A percentile compares a stretch with the other conserved stretches of the same genome.
These are phyloP conservation scores for Torymus texanus DNA, from an alignment of 2,888 invertebrate species.

Conservation along the genomic window DNA sequence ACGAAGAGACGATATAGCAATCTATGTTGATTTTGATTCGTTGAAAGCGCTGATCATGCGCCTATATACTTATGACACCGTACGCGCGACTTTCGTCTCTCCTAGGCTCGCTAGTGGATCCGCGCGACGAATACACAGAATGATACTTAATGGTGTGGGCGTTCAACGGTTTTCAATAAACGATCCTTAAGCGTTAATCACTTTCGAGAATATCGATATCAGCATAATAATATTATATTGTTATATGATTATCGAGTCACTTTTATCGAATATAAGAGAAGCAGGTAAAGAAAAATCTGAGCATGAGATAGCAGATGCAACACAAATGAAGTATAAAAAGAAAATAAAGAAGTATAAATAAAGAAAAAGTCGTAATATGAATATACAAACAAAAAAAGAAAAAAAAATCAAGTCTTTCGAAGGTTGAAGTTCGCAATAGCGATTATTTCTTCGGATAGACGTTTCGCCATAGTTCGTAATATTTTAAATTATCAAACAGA, in stretches of 20 bases:
- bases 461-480: conserved; percentile 65
- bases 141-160: conserved; percentile 29
- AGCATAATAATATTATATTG: conserved; percentile 59
- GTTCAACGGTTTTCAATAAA: conserved; percentile 44
- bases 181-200: conserved; percentile 49
- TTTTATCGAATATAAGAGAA: conserved; percentile 43
- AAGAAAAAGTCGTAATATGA: conserved; percentile 26
- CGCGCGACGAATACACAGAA: background rate
- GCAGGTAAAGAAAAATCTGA: conserved; percentile 19
- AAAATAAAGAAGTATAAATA: conserved; percentile 37
- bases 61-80: background rate
- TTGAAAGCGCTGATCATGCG: background rate
- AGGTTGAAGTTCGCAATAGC: conserved; percentile 41
- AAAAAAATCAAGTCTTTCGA: conserved; percentile 51
- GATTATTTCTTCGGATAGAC: conserved; percentile 60
- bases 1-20: background rate
- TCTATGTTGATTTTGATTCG: too few species aligned
- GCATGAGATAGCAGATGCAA: conserved; percentile 16
- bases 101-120: background rate
- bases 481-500: conserved; percentile 64
- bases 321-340: conserved; percentile 23
- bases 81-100: conserved; percentile 1
- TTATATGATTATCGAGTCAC: conserved; percentile 57
- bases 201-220: conserved; percentile 54
- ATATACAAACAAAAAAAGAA: conserved; percentile 16